These are phyloP conservation scores for Hybognathus amarus DNA, from an alignment of 2,797 vertebrate genomes.

Conservation along the genomic window DNA sequence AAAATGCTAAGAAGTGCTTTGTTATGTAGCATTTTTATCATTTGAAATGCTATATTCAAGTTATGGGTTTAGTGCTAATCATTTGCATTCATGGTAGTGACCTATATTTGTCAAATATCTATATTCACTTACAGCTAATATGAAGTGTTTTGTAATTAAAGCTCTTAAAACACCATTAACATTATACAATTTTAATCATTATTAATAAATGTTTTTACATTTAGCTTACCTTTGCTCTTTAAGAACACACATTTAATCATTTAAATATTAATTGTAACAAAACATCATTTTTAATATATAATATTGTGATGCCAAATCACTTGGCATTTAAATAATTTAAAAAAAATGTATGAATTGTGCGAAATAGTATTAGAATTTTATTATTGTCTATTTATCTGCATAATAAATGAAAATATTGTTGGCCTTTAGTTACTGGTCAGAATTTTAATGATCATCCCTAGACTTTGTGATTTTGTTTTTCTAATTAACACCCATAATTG, in stretches of 20 bases:
- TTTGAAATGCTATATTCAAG: not conserved
- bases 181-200: not conserved
- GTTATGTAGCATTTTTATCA: not conserved
- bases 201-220: not conserved
- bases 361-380: not conserved
- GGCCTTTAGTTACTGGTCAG: not conserved
- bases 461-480: not conserved
- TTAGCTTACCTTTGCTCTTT: not conserved
- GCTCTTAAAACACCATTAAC: not conserved
- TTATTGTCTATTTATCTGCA: not conserved
- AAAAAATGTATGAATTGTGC: not conserved
- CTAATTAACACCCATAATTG: not conserved
- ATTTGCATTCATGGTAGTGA: not conserved
- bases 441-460: not conserved
- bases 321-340: not conserved
- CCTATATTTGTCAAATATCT: constrained; percentile 8
- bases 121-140: not conserved
- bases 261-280: not conserved
- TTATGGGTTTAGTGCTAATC: not conserved
- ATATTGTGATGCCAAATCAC: not conserved
- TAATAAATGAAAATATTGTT: not conserved
- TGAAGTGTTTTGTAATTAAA: not conserved
- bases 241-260: not conserved
- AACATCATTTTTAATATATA: not conserved
- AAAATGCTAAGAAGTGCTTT: not conserved